A percentile compares a stretch with the other conserved stretches of the same genome.
Evolutionary conservation across 2,797 vertebrate genomes (phyloP).

Genomic region (Coluber constrictor): DNA sequence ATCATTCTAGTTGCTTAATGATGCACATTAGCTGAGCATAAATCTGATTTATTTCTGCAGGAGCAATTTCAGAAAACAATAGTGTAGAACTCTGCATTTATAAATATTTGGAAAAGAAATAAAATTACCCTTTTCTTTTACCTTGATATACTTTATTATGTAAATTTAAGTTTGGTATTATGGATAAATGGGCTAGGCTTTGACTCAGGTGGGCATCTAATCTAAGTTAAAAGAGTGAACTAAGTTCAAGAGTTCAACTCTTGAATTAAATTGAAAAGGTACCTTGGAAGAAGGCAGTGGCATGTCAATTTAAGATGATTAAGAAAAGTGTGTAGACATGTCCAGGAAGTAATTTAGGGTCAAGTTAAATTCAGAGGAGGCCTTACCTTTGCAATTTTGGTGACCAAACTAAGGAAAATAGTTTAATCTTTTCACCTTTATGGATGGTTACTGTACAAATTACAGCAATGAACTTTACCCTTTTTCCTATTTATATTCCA

Average conservation of each 20-base stretch:
- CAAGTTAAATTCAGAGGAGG: not conserved
- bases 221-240: not conserved
- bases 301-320: not conserved
- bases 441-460: not conserved
- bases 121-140: not conserved
- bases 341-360: not conserved
- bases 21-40: not conserved
- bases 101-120: not conserved
- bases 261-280: not conserved
- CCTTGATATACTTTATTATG: not conserved
- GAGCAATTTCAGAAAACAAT: not conserved
- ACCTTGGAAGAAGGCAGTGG: not conserved
- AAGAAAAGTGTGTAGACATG: not conserved
- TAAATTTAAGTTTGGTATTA: not conserved
- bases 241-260: not conserved
- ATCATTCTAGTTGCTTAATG: not conserved
- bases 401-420: not conserved
- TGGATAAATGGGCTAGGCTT: too few relatives aligned
- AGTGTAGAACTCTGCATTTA: not conserved
- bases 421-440: not conserved
- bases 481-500: not conserved
- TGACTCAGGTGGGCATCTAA: not conserved
- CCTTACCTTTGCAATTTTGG: not conserved
- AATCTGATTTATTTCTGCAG: not conserved
- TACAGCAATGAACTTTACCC: not conserved